Base-by-base conservation (phyloP, 2,888 invertebrate species). In the Limulus polyphemus region DNA sequence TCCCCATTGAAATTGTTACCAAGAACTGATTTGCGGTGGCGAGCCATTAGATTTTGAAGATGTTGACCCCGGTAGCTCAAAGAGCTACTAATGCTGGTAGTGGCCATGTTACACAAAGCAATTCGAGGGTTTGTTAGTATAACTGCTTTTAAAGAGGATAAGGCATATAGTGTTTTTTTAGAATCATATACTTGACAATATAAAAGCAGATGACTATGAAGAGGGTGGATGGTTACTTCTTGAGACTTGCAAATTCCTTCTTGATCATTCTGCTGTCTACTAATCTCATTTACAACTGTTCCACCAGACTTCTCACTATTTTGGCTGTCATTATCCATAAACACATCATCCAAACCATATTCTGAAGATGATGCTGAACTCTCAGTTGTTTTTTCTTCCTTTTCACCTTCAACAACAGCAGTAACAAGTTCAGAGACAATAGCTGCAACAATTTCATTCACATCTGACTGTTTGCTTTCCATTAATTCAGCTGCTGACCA, bases 121-220 rank as follows among this genome's bases (percentile, higher is more conserved):
- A 86, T 81, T 63, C 86, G 80, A 0, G 87, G 84, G 73, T 87
- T 86, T 17, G 84, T 81, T 55, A 80, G 73, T 10, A 90, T 80
- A 67, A 88, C 84, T 70, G 84, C 85, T 65, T 84, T 82, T n/a
- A 90, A 75, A 0, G 86, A 85, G 64, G 83, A 82, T 67, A 90
- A 78, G 10, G 87, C 85, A 73, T 89, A 89, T 0, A 88, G 77
- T 3, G 84, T 83, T 70, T 86, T 82, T 62, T 83, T 81, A 0
- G 85, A 84, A 74, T 90, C 90, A 71, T 87, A 88, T 16, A 86
- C 83, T 67, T 86, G 86, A 69, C 84, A 83, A 73, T 91, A 91
- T 3, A 92, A 78, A 54, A 91, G 80, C 77, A 92, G 82, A 73
- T 91, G 90, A 32, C 88, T 86, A 74, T 91, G 90, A 62, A 88